Evolutionary conservation across 2,113 vertebrate species (phyloP).

Genomic region (Heteronetta atricapilla): DNA sequence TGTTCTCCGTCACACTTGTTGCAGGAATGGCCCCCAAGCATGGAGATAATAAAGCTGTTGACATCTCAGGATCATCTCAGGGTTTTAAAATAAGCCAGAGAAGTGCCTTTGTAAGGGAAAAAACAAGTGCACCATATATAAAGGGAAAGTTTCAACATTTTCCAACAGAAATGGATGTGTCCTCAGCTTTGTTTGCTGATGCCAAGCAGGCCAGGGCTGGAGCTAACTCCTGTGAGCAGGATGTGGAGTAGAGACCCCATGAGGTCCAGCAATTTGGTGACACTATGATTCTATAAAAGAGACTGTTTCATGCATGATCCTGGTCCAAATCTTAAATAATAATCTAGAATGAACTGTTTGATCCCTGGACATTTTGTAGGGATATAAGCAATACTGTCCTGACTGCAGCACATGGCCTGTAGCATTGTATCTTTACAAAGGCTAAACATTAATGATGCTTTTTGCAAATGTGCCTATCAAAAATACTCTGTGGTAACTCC

Average conservation of each 20-base stretch:
- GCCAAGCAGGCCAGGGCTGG: background rate
- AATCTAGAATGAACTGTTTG: background rate
- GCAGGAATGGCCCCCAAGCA: background rate
- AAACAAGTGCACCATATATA: background rate
- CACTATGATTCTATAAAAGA: background rate
- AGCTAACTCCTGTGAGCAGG: background rate
- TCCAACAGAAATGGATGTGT: background rate
- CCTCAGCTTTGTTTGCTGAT: background rate
- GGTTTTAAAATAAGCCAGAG: background rate
- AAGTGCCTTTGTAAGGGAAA: background rate
- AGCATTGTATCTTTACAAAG: background rate
- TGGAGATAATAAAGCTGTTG: background rate
- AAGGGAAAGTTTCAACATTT: background rate
- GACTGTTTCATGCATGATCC: background rate
- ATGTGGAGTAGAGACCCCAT: background rate
- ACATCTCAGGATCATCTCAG: background rate
- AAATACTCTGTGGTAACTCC: background rate
- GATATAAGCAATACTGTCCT: too few species aligned
- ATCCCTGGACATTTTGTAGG: background rate
- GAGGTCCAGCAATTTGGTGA: background rate
- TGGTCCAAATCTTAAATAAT: background rate
- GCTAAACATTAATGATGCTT: background rate
- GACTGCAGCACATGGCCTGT: rapidly evolving
- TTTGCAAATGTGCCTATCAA: rapidly evolving
- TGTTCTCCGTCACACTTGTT: background rate